Evolutionary conservation across 2,113 vertebrate species (phyloP), one percentile per base, ranked within the genome.

Genomic region (Patagioenas fasciata): DNA sequence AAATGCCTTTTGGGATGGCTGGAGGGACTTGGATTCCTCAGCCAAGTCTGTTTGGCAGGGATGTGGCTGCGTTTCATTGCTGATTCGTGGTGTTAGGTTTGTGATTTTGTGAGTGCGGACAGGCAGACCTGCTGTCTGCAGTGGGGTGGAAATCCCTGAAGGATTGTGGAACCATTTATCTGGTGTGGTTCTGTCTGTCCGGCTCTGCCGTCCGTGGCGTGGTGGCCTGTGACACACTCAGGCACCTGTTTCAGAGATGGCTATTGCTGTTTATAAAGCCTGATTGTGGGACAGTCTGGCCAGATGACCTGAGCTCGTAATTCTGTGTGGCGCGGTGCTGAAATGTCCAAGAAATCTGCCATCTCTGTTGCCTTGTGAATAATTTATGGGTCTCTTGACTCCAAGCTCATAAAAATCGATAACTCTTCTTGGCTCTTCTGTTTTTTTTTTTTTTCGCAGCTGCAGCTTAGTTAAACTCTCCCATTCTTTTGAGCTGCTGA

Each of bases 341-440:
- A 79, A 86, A 84, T n/a, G 77, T 78, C 80, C 83, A 75, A 90
- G 92, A 72, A 84, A 84, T 82, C 88, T 86, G 88, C 90, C 77
- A 54, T 92, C 80, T 88, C 75, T 84, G 90, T 92, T 94, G 91
- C 73, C 77, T 86, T 75, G 70, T 42, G 23, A 92, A 92, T 93
- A 89, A 94, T 96, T 94, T 86, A 96, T 89, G 92, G 72, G 21
- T 92, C 62, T 90, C 79, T 86, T 56, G 90, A 94, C 80, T 94
- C 88, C 40, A 61, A 75, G 96, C 91, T 94, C 53, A 57, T 94
- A 91, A 94, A 89, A 93, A 96, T 96, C 88, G 3, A 93, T 97
- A 92, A 81, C 26, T 93, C 78, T 84, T 79, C 1, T 4, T 79
- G 34, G 32, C 36, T 62, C 5, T 26, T 17, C 20, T 38, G 53